Base-by-base conservation (phyloP, 2,797 vertebrate genomes). In the Coreius guichenoti region DNA sequence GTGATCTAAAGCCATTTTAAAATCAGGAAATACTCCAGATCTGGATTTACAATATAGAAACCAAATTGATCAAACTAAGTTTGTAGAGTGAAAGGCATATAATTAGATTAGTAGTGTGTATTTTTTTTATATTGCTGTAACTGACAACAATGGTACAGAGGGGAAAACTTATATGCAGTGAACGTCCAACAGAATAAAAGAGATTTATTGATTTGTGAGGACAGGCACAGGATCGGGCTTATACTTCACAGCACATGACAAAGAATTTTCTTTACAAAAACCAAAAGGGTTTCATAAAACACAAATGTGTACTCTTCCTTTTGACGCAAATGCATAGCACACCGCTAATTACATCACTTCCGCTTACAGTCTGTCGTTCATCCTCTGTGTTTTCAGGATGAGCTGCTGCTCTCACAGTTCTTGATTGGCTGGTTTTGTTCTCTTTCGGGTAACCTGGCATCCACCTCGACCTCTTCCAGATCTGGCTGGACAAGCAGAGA, bases 381-480 rank as follows among this genome's bases (percentile, higher is more conserved):
- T 67, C 23, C 54, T 14, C 54, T 26, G 12, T 33, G 23, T 56
- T 51, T 78, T 87, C 84, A 89, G 91, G 89, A 94, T 76, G 94
- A 93, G 91, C 95, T 95, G 73, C 95, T 95, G 91, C 96, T 95
- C 8, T 94, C 94, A 61, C 90, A 92, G 87, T 90, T 84, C 88
- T 95, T 95, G 68, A 89, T 81, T 83, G 92, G 90, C 0, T 78
- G 68, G 47, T 87, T 85, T 14, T 61, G 86, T 79, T 63, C 87
- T 68, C 90, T 83, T 69, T 82, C 86, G 39, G 51, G 31, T 8
- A 91, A 83, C 5, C 91, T 92, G 77, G 92, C 92, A 91, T 96
- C 95, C 86, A 93, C 95, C 75, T 95, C 94, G 3, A 96, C 93
- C 2, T 95, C 95, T 81, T 96, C 96, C 69, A 95, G 95, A 0